Evolutionary conservation across 1,140 invertebrate genomes (phyloP), one percentile per base, ranked within the genome.

Genomic region (Brachionus calyciflorus): DNA sequence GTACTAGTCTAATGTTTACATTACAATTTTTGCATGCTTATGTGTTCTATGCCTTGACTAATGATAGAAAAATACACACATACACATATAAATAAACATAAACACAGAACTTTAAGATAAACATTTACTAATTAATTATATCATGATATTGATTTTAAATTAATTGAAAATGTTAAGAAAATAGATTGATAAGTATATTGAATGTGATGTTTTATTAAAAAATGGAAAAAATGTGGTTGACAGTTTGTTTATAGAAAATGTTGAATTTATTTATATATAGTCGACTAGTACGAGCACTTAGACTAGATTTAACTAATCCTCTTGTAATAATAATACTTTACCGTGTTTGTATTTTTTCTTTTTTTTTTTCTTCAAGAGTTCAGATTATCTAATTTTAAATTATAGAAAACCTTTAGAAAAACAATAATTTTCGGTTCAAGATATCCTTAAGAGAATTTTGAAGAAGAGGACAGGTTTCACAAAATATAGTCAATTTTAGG

Each of bases 401-500:
- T n/a, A n/a, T n/a, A 33, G 30, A 33, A 60, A 60, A 60, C 55
- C 55, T 60, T 60, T 28, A 60, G n/a, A n/a, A n/a, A 60, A 60
- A 60, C 55, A 60, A 60, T 60, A 33, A 33, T 60, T 37, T 60
- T 55, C 53, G 53, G 53, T 28, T 55, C 53, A 28, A 24, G 33
- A 55, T 24, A 55, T 24, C 17, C 53, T 28, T 28, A 28, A 28
- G 53, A 55, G 33, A n/a, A n/a, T n/a, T n/a, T n/a, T n/a, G n/a
- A n/a, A n/a, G n/a, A n/a, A n/a, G n/a, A n/a, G 33, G 9, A 9
- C 33, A 5, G 33, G 55, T 33, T 37, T 33, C 17, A 60, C 33
- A 6, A 37, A 60, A 33, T 60, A 33, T 60, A 30, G 33, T 60
- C 37, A 37, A 17, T 60, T 60, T 33, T 33, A 9, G n/a, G 37